phyloP scores from a whole-genome alignment of 2,888 invertebrate species.

The Diogma glabrata region DNA sequence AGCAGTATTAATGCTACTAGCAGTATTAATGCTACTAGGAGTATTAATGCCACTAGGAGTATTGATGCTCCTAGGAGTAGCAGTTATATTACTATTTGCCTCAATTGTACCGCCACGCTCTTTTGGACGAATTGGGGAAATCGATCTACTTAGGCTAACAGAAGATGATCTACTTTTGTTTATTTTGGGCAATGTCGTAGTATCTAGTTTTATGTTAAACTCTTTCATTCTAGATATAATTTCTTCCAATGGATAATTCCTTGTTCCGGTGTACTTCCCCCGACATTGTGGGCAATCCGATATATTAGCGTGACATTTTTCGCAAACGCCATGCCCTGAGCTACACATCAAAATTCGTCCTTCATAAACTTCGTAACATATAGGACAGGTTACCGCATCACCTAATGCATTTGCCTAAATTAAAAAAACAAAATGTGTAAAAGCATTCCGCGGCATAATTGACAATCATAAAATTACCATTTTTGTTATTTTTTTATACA shows the following conservation, averaged over 20 bases:
- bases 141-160: too few species aligned
- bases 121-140: neutral
- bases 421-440: too few species aligned
- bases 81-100: neutral
- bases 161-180: neutral
- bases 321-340: constrained; percentile 46
- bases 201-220: constrained; percentile 12
- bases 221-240: constrained; percentile 40
- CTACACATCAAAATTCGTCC: constrained; percentile 42
- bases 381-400: constrained; percentile 44
- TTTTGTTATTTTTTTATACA: too few species aligned
- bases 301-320: constrained; percentile 38
- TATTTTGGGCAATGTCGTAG: too few species aligned
- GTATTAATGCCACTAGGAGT: too few species aligned
- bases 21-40: too few species aligned
- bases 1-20: too few species aligned
- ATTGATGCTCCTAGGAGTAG: neutral
- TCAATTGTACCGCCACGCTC: neutral
- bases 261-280: constrained; percentile 39
- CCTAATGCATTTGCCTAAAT: constrained; percentile 36
- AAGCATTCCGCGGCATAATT: too few species aligned
- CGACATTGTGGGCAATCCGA: constrained; percentile 43
- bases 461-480: too few species aligned
- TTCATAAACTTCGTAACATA: constrained; percentile 43
- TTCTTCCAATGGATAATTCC: constrained; percentile 45